Base-by-base conservation (phyloP, 2,888 invertebrate species). In the Nomada fucata region DNA sequence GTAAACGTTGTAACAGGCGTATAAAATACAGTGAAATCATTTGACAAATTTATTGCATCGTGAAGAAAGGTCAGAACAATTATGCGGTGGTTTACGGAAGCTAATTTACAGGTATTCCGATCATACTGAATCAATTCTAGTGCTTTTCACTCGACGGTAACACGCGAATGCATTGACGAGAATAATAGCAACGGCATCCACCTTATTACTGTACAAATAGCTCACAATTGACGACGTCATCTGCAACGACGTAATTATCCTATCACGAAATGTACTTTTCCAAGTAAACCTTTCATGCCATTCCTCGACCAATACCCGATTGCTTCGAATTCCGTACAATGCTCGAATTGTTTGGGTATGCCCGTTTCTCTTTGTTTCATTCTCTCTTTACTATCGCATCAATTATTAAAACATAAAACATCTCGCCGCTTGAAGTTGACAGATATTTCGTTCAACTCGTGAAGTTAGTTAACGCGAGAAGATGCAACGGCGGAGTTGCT, bases 121-220 rank as follows among this genome's bases (percentile, higher is more conserved):
- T 57, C 29, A 60, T 36, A 59, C 50, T 23, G 57, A 67, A 81
- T 76, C 76, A 81, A 76, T 72, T 81, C 76, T 42, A 69, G 76
- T 76, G 63, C 29, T 67, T 81, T 82, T 64, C 50, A 53, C 59
- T 64, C 67, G 64, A 20, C 29, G 18, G 15, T 47, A 29, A 52
- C 82, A 64, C 55, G 60, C 76, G 50, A 81, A 23, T 72, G 20
- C 11, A 13, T 60, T 42, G 20, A 72, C 36, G 53, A 50, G 60
- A 55, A 72, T 36, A 69, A 52, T 55, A 57, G 47, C 52, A 44
- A 29, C 20, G 47, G n/a, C 36, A 47, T 60, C 42, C 13, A 15
- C 5, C n/a, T 65, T 71, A 63, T 80, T 80, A 63, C 68, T 71
- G 47, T 65, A 59, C 59, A 55, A 78, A 18, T 23, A 67, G 23